Conservation (phyloP, 23 tunicate genomes). For the Aplidium turbinatum region DNA sequence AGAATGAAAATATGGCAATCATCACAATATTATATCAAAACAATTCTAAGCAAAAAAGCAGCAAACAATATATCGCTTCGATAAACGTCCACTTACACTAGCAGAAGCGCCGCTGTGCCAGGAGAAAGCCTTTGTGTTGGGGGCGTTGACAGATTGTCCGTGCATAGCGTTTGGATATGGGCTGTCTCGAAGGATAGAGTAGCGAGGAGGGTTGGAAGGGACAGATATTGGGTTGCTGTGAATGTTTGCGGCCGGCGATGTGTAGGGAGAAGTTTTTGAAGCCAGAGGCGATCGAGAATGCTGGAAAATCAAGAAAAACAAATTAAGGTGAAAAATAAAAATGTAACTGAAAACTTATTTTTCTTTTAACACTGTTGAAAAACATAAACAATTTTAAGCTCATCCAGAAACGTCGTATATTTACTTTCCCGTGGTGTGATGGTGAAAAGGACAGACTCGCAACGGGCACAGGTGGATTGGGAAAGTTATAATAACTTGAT, state of each 20-base stretch:
- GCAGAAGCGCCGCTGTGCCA: conserved; percentile 8
- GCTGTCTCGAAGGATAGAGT: not conserved
- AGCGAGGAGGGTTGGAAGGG: not conserved
- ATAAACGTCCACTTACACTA: not conserved
- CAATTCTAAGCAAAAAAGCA: too few species aligned
- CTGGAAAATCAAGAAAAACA: not conserved
- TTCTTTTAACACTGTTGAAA: too few species aligned
- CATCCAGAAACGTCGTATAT: not conserved
- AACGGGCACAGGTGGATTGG: conserved; percentile 59
- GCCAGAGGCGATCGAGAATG: conserved; percentile 56
- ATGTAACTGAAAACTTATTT: too few species aligned
- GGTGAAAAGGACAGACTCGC: conserved; percentile 69
- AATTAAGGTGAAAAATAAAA: not conserved
- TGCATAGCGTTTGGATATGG: conserved; percentile 8
- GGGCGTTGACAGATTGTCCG: too few species aligned
- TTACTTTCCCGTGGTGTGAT: conserved; percentile 47
- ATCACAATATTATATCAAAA: too few species aligned
- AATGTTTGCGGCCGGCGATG: not conserved
- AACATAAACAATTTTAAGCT: not conserved
- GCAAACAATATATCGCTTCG: too few species aligned
- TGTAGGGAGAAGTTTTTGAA: conserved; percentile 10
- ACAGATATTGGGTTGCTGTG: conserved; percentile 14
- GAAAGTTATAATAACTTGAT: conserved; percentile 36
- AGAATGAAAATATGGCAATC: too few species aligned
- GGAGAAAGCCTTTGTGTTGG: conserved; percentile 7